Evolutionary conservation across 2,888 invertebrate genomes (phyloP), one percentile per base, ranked within the genome.

Genomic region (Oscheius sp.): DNA sequence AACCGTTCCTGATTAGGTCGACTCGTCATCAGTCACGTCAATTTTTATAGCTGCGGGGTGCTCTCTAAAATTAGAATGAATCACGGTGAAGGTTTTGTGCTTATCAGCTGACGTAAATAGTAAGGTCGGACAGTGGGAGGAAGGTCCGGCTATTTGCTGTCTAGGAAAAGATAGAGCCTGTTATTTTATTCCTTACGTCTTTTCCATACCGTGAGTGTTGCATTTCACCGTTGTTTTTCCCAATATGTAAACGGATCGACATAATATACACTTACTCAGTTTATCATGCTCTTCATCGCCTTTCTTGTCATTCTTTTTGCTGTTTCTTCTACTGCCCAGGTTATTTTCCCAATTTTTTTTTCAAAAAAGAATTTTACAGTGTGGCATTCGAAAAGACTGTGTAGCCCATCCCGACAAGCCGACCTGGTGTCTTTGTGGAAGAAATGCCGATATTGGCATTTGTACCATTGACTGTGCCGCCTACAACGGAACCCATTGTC

Each of bases 381-480:
- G 59, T n/a, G 59, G 59, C 24, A 41, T 41, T 14, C 41, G 59
- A 2, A 2, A n/a, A 4, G 26, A 8, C n/a, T 59, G 59, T n/a
- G 41, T 41, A 4, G 20, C 26, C n/a, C 32, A 56, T n/a, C 56
- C 32, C 1, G 36, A 33, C 8, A 20, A 33, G 1, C 8, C 8
- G 3, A 22, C 41, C 8, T 41, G 9, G 22, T 59, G 59, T 28
- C 12, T 41, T 22, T 59, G 59, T 30, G 28, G 17, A 44, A 41
- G 59, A 28, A 28, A n/a, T 14, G 3, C 17, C 9, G 59, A 59
- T 6, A 12, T 32, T 6, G 28, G 44, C 3, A 44, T 30, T 14
- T 59, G 59, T 20, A 44, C 26, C 17, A 44, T 59, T 17, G 59
- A 59, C 8, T 59, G 59, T 14, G 59, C 41, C 5, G 28, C 41